Conservation (phyloP, 2,888 invertebrate species). For the Cremastinae sp. region DNA sequence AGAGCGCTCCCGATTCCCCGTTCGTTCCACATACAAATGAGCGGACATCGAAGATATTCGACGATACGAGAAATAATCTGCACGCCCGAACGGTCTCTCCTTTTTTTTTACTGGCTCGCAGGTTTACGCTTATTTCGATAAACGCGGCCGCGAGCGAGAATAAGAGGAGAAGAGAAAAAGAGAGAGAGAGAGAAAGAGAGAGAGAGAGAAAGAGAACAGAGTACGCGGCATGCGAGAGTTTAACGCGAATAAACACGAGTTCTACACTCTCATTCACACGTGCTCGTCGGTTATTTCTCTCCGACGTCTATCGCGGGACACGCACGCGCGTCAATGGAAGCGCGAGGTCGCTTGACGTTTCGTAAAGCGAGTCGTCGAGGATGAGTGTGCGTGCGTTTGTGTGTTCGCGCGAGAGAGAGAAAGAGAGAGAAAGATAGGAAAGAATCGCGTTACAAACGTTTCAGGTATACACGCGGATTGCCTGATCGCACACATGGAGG, state of each 20-base stretch:
- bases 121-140: neutral
- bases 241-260: conserved; percentile 27
- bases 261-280: conserved; percentile 56
- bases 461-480: conserved; percentile 18
- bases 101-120: neutral
- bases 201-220: conserved; percentile 4
- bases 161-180: neutral
- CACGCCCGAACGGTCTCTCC: neutral
- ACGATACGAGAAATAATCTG: too few relatives aligned
- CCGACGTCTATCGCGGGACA: conserved; percentile 27
- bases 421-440: neutral
- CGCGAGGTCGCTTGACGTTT: conserved; percentile 65
- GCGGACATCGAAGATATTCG: too few relatives aligned
- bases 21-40: too few relatives aligned
- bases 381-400: neutral
- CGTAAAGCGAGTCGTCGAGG: conserved; percentile 19
- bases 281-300: conserved; percentile 30
- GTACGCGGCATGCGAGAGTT: neutral
- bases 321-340: conserved; percentile 68
- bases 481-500: conserved; percentile 14
- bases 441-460: conserved; percentile 24
- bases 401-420: neutral
- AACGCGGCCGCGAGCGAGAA: too few relatives aligned
- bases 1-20: too few relatives aligned
- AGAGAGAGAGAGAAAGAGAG: neutral